phyloP scores from a whole-genome alignment of 2,113 vertebrate species.

The Neoarius graeffei region DNA sequence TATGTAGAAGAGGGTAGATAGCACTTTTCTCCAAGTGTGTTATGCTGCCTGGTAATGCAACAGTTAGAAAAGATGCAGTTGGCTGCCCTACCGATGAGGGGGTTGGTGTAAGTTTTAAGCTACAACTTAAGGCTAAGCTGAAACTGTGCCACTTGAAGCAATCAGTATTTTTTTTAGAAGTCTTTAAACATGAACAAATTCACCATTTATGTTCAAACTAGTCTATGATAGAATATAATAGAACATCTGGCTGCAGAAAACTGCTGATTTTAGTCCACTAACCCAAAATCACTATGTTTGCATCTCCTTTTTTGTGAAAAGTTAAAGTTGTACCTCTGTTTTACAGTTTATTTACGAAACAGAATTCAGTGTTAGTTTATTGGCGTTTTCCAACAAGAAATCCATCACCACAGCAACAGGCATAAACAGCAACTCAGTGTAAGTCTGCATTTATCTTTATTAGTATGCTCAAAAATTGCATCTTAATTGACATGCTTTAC shows the following conservation, averaged over 20 bases:
- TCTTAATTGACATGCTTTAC: background rate
- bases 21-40: background rate
- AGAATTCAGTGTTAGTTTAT: background rate
- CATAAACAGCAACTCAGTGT: background rate
- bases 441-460: background rate
- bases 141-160: background rate
- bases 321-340: background rate
- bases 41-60: background rate
- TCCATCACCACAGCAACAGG: background rate
- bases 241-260: background rate
- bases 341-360: background rate
- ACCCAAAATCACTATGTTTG: background rate
- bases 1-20: background rate
- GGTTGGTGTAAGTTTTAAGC: background rate
- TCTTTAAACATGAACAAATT: background rate
- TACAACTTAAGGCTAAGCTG: background rate
- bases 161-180: background rate
- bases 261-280: background rate
- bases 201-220: background rate
- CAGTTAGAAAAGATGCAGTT: background rate
- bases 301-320: background rate
- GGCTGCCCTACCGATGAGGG: background rate
- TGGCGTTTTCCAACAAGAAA: background rate
- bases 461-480: background rate
- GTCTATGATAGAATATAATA: background rate